Base-by-base conservation (phyloP, 2,888 invertebrate genomes). In the Zaprionus bogoriensis region DNA sequence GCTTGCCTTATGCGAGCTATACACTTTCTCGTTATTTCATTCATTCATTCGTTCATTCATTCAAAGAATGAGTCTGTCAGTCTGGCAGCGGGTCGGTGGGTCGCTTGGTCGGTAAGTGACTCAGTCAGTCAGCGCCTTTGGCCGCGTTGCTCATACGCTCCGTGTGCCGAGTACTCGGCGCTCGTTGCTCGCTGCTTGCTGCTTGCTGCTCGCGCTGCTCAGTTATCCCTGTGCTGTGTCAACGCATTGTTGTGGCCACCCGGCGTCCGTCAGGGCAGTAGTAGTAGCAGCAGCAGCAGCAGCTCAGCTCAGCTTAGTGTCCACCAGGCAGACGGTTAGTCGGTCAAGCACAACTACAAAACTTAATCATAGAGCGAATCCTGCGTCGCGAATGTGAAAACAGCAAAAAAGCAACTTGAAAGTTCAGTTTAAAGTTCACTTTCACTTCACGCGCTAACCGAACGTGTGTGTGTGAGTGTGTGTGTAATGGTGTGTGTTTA, bases 161-260 rank as follows among this genome's bases (percentile, higher is more conserved):
- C 39, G 73, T 75, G 69, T 72, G 67, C 83, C 62, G 3, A 12
- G 5, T 77, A 72, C 64, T 81, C 53, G 54, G 51, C 62, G 81
- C 60, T 77, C 25, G 44, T 7, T 39, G 44, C 32, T 82, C 50
- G 62, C 60, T 84, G 61, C 42, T 80, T 38, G 20, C 44, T 71
- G 19, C 27, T 83, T 81, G 77, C 85, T 81, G 50, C 59, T 69
- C 30, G 9, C 32, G 23, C 50, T 58, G 30, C 32, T 83, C 87
- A 81, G 81, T 82, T 81, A 87, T 85, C 82, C 86, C 81, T 85
- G 87, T 57, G 82, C 79, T 63, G 75, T 82, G 82, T 73, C 70
- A 75, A 81, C 67, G 87, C 66, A 77, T 81, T 85, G 81, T 81
- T 81, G 81, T 87, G 71, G 67, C 50, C 64, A 59, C 47, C 65